Evolutionary conservation across 2,888 invertebrate genomes (phyloP), one percentile per base, ranked within the genome.

Genomic region (Epinotia nisella): DNA sequence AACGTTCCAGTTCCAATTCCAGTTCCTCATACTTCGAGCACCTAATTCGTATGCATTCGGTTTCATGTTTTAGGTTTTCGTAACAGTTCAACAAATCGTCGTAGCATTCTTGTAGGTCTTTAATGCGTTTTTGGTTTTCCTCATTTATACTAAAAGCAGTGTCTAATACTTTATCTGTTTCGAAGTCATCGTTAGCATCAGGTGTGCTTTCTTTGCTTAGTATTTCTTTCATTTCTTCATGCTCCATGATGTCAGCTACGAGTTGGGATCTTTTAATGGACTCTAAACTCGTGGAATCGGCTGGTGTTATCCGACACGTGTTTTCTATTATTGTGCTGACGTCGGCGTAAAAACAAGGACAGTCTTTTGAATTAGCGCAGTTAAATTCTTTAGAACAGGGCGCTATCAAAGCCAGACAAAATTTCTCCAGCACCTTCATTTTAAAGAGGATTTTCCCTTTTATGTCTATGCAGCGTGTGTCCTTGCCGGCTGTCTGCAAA

Each of bases 381-480:
- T 64, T 73, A 51, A 80, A 79, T 2, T 88, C 85, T 81, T 87
- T 86, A 1, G 88, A 85, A 76, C 93, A 93, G 15, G 93, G 93
- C 24, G 91, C 87, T 76, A 93, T 85, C 53, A 93, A 76, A 9
- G 93, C 93, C n/a, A 85, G 77, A 70, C 88, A 84, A 78, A 93
- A 93, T 75, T 90, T 92, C 83, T 93, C 93, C 55, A 93, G 81
- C 17, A 93, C 85, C 78, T 92, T 93, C 17, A 93, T 78, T 82
- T 93, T 93, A 67, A 83, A 91, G 24, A 93, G 80, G 76, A 93
- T 93, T 84, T 89, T 93, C 19, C 90, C 92, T 80, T 87, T 92
- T 72, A 92, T 88, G 70, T 92, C 90, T 58, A 92, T 83, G 70
- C 84, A 81, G 11, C 88, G 85, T 39, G 82, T 89, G 71, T 92